Evolutionary conservation across 2,888 invertebrate genomes (phyloP), one percentile per base, ranked within the genome.

Genomic region (Ennomos quercinarius): DNA sequence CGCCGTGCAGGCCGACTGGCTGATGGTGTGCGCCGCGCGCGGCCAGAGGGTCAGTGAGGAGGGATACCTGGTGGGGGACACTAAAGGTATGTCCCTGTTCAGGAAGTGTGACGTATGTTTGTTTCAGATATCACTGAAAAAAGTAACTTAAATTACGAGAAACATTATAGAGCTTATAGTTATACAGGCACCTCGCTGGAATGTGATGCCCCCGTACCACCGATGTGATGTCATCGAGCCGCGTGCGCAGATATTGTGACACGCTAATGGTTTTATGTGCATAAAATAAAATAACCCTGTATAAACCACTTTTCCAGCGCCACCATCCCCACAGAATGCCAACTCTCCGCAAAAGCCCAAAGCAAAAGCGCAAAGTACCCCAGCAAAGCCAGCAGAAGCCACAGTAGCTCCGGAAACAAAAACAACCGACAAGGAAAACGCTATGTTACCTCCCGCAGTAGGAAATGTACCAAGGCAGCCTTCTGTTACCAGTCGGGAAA

Each of bases 1-100:
- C 0, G 96, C 96, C 1, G 95, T 98, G 0, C 94, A 84, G 0
- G 95, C 95, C 9, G 88, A 94, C 9, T 98, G 98, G 98, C 80
- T 98, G 48, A 77, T 96, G 44, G 93, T 94, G 34, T 97, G 97
- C 81, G 95, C 94, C 10, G 77, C 78, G 43, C 78, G 84, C 0
- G 95, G 95, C 0, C 76, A 78, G 10, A 85, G 93, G 42, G 89
- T 95, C 1, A 81, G 93, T 36, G 96, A 95, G 76, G 79, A 72
- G 0, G 80, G 81, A 0, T 95, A 93, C 77, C 85, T 95, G 0
- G 93, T 96, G 0, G 95, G 95, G 0, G 93, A 94, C 37, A 92
- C 93, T 36, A 86, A 81, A 78, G 90, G 93, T 93, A 67, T 48
- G 54, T 17, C n/a, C n/a, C n/a, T n/a, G n/a, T n/a, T n/a, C n/a